Evolutionary conservation across 2,797 vertebrate genomes (phyloP), one percentile per base, ranked within the genome.

Genomic region (Carapus acus): DNA sequence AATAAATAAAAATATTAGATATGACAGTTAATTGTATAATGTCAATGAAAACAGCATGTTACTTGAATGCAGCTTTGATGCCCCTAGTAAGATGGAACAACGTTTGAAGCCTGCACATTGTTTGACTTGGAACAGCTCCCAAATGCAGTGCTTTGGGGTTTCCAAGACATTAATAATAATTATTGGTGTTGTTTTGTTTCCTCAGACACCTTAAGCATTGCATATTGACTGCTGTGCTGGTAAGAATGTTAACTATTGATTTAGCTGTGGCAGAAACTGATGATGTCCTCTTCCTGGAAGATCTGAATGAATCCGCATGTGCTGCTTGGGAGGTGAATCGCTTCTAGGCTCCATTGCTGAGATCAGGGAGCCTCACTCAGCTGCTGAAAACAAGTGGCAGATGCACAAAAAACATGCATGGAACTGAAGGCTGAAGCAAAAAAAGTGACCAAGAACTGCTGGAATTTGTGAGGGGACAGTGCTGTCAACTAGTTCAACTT

Each of bases 241-340:
- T 51, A 83, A 80, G 78, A 87, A 77, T 81, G 82, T 79, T 83
- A 73, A 73, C 71, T 85, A 88, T 81, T 85, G 87, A 88, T 90
- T 73, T 64, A 54, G 54, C 60, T 37, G 21, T 41, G 77, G 69
- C 74, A 79, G 73, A 77, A 77, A 77, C 65, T 58, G 62, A 76
- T 78, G 68, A 67, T 67, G 74, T 80, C 69, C 54, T 78, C 69
- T 69, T 76, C 64, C 71, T 70, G 71, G 67, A 65, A 72, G 64
- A 54, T 53, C 41, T 45, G 73, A 78, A 83, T 85, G 73, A 81
- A 78, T 77, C 69, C 73, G 71, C 39, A 42, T 45, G 58, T 15
- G 58, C 60, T 52, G 59, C 61, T 41, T 50, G 67, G 52, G 52
- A 55, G n/a, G 47, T 36, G 49, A 65, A 76, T 49, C 70, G 65